Evolutionary conservation across 92 coral and sea anemone species (phyloP), one percentile per base, ranked within the genome.

Genomic region (Anthopleura xanthogrammica): DNA sequence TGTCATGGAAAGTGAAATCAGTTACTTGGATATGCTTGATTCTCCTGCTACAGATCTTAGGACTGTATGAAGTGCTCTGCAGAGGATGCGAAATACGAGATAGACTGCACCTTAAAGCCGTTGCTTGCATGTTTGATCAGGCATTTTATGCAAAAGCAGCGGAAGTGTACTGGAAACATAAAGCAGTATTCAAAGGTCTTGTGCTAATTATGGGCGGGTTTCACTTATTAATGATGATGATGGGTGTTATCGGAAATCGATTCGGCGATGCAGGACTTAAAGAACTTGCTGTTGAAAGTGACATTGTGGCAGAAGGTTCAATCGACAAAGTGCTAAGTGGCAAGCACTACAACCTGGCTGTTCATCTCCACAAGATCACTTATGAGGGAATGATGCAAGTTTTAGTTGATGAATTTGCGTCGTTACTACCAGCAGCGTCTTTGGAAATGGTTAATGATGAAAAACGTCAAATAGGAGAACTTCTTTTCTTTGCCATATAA

Each of bases 171-270:
- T 92, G 93, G 93, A 85, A 92, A 78, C 89, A 85, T 85, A 84
- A 85, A 58, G 80, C 60, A 23, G 75, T 50, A 22, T 92, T 92
- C 83, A 39, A 77, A 68, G 90, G 82, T 48, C 55, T 92, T 20
- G 82, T 92, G 16, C 79, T 90, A 79, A 90, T 87, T 90, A 90
- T 92, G 93, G 95, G 91, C 5, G 93, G 91, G 24, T 92, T 92
- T 41, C 87, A 92, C 79, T 50, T 87, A 72, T 55, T 92, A 55
- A 60, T 87, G 86, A 89, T 82, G 92, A 84, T 92, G 65, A 73
- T 92, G 83, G 92, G 90, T 41, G 83, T 89, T 77, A 90, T 83
- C 57, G 94, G 92, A 36, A 85, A 78, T 85, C 82, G 92, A 58
- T 92, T 92, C 77, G 92, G 88, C 36, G 95, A 92, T 64, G 95